phyloP scores from a whole-genome alignment of 1,140 invertebrate species.

The Thereuonema tuberculata region DNA sequence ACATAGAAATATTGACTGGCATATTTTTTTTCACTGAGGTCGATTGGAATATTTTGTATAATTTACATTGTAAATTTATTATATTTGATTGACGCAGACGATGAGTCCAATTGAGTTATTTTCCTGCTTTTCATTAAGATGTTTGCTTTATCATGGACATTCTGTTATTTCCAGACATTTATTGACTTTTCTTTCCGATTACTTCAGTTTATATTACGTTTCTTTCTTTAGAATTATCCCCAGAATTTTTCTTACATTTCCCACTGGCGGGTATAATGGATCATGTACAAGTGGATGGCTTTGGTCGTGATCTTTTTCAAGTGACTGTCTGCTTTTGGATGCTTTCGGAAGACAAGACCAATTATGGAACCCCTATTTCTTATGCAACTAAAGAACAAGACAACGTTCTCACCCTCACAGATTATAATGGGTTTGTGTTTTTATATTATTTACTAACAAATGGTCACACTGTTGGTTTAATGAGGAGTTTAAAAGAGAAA shows the following conservation, averaged over 20 bases:
- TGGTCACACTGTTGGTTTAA: too few species aligned
- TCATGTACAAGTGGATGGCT: slow-evolving; percentile 35
- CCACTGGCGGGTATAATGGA: slow-evolving; percentile 37
- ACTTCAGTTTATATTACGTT: too few species aligned
- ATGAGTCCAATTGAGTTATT: background rate
- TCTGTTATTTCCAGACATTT: too few species aligned
- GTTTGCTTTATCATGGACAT: too few species aligned
- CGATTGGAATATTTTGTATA: too few species aligned
- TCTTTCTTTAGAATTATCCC: slow-evolving; percentile 28
- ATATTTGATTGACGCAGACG: too few species aligned
- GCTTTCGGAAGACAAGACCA: slow-evolving; percentile 42
- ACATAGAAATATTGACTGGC: too few species aligned
- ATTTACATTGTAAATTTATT: too few species aligned
- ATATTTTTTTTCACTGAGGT: too few species aligned
- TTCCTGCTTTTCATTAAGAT: background rate
- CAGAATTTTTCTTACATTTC: slow-evolving; percentile 41
- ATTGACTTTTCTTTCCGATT: too few species aligned
- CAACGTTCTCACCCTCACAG: slow-evolving; percentile 51
- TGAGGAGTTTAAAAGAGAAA: too few species aligned
- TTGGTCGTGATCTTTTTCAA: slow-evolving; percentile 27
- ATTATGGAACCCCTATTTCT: slow-evolving; percentile 56
- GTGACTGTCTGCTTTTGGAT: slow-evolving; percentile 53
- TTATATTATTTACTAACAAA: slow-evolving; percentile 7
- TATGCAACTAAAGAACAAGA: slow-evolving; percentile 44
- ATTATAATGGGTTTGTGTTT: slow-evolving; percentile 53